Evolutionary conservation across 2,113 vertebrate genomes (phyloP).

Genomic region (Dolichotis patagonum): DNA sequence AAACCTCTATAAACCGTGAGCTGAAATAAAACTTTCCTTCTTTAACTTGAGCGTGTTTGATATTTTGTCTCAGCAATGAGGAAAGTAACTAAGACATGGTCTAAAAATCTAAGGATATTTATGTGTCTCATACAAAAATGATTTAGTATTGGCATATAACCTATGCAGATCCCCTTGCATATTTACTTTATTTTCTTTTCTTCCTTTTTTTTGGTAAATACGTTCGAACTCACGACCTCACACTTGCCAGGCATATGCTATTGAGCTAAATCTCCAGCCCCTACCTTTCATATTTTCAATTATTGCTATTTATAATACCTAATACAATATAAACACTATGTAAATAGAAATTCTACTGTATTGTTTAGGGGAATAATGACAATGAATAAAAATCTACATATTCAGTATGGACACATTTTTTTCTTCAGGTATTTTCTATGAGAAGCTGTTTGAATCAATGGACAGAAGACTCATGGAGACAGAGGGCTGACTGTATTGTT

Average conservation of each 20-base stretch:
- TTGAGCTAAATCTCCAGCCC: too few relatives aligned
- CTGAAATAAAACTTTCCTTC: neutral
- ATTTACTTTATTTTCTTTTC: neutral
- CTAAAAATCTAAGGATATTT: neutral
- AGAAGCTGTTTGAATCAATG: neutral
- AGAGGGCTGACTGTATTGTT: neutral
- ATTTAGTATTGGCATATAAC: neutral
- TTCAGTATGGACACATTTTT: neutral
- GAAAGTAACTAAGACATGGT: neutral
- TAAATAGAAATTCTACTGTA: neutral
- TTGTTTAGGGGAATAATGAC: neutral
- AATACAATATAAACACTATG: neutral
- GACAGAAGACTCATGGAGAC: too few relatives aligned
- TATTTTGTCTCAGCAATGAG: neutral
- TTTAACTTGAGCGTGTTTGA: neutral
- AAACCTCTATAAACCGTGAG: neutral
- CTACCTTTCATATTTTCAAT: neutral
- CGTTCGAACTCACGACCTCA: too few relatives aligned
- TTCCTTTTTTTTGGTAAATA: too few relatives aligned
- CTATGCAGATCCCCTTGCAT: too few relatives aligned
- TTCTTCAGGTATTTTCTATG: neutral
- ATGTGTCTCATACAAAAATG: neutral
- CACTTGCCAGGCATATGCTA: too few relatives aligned
- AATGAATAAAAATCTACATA: neutral
- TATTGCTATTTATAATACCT: neutral